Base-by-base conservation (phyloP, 2,888 invertebrate species). In the Habroteleia sp. region DNA sequence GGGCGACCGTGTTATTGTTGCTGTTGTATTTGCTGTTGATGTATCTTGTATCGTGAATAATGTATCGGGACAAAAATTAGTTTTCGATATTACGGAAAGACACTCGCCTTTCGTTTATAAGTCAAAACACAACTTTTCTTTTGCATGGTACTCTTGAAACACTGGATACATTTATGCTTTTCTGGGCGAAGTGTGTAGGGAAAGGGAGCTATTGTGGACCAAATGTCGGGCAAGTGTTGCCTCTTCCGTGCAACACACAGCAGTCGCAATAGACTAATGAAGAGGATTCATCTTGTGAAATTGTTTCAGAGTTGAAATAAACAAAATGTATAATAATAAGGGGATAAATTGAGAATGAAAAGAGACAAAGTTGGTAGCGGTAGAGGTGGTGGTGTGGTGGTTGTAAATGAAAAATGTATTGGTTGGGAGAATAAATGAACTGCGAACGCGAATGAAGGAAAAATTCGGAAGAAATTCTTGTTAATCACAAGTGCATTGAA, bases 1-100 rank as follows among this genome's bases (percentile, higher is more conserved):
- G 69, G 65, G 69, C 69, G 68, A 69, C 54, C 23, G 63, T 74
- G 69, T 74, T 74, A 74, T 69, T 69, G 74, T 69, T 69, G 74
- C 69, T 74, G 68, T 71, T 71, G 74, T 68, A 50, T 33, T 29
- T 20, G 48, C 37, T 60, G 68, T 65, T 58, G 44, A 27, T 63
- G 63, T 63, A 48, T 37, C 33, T 56, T 65, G 65, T 73, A 66
- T 58, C 65, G 72, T 72, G 72, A 58, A 73, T 52, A 52, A 65
- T 73, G 52, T 65, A 35, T 20, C 3, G 25, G 65, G 52, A 52
- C 39, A 14, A 60, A n/a, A 35, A 50, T 50, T 63, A 46, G 35
- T 37, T 17, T 42, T 41, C 1, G n/a, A 33, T 42, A 11, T 11
- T 20, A 42, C 13, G 11, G 13, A 58, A 14, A 25, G 14, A 25